Conservation (phyloP, 2,113 vertebrate species). For the Indri indri region DNA sequence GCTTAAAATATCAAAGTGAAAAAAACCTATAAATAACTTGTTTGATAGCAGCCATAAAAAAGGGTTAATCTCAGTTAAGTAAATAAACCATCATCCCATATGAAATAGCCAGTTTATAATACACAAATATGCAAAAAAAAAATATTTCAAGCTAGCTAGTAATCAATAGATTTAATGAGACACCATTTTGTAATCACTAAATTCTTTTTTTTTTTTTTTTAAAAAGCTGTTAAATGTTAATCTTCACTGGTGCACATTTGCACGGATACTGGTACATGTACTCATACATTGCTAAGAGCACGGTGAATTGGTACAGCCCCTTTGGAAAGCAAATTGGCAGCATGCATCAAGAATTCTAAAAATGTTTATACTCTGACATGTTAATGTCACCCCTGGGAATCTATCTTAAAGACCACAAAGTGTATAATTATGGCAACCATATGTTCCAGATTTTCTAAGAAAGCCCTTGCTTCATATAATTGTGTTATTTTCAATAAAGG, state of each 20-base stretch:
- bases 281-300: background rate
- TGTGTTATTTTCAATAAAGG: background rate
- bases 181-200: background rate
- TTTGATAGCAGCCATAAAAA: background rate
- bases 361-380: background rate
- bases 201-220: background rate
- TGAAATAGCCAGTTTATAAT: background rate
- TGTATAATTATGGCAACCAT: background rate
- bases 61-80: background rate
- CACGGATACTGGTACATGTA: background rate
- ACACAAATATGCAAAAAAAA: background rate
- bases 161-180: background rate
- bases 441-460: conserved; percentile 14
- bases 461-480: background rate
- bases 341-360: background rate
- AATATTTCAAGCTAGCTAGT: background rate
- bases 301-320: background rate
- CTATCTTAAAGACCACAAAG: background rate
- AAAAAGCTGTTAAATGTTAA: background rate
- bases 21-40: background rate
- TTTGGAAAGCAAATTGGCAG: background rate
- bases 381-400: background rate
- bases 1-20: background rate
- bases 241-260: background rate
- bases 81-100: background rate